phyloP scores from a whole-genome alignment of 35 echinoderm and acorn worm genomes.

The Ophiothrix spiculata region DNA sequence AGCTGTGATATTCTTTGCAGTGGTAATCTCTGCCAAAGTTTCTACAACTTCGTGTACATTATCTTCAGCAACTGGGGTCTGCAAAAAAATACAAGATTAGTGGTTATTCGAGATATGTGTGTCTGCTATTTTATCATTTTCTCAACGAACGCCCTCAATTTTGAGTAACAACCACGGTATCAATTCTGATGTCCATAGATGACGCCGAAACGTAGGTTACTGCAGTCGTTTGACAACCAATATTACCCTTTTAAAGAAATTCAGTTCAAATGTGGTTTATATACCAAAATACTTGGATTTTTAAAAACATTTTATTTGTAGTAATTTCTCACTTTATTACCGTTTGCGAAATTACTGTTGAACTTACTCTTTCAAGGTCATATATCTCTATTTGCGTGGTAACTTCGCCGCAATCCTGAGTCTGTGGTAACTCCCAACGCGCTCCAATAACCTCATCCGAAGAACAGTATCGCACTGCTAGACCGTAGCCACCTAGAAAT shows the following conservation, averaged over 20 bases:
- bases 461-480: slow-evolving; percentile 12
- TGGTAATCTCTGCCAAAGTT: neutral
- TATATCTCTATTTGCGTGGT: neutral
- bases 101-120: no score
- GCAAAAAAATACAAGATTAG: no score
- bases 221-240: no score
- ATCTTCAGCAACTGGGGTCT: neutral
- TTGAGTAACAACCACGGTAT: no score
- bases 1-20: neutral
- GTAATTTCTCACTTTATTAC: neutral
- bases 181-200: no score
- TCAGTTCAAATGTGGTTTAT: no score
- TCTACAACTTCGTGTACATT: slow-evolving; percentile 27
- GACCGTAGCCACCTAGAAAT: neutral
- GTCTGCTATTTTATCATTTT: no score
- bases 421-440: neutral
- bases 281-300: no score
- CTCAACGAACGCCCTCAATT: no score
- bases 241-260: no score
- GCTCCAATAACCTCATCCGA: neutral
- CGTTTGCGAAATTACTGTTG: neutral
- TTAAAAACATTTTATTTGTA: no score
- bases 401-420: neutral
- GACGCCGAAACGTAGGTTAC: no score
- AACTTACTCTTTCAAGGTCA: neutral